Percentiles rank a stretch among this genome's conserved stretches.
Evolutionary conservation across 2,113 vertebrate species (phyloP).

Genomic region (Elephas maximus): DNA sequence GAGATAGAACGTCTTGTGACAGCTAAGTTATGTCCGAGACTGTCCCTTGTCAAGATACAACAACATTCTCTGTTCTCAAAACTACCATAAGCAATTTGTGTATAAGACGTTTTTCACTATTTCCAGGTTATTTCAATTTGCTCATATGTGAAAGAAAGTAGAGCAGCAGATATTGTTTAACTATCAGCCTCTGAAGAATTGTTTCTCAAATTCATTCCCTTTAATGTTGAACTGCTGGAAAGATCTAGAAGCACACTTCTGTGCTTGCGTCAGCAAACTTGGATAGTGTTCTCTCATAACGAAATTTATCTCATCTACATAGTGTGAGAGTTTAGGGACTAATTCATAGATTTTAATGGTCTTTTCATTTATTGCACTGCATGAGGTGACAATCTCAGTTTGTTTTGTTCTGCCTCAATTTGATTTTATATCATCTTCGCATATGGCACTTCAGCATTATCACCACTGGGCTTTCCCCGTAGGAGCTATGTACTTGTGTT

Average conservation of each 20-base stretch:
- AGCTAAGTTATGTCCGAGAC: conserved; percentile 3
- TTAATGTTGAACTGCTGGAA: conserved; percentile 25
- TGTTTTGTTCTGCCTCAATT: conserved; percentile 81
- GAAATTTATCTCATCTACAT: conserved; percentile 70
- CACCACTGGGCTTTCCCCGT: conserved; percentile 69
- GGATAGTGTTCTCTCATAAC: conserved; percentile 64
- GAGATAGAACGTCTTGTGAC: conserved; percentile 13
- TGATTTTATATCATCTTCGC: conserved; percentile 81
- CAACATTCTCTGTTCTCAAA: neutral
- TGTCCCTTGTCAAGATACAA: conserved; percentile 47
- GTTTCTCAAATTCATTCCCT: conserved; percentile 20
- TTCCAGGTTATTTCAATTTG: conserved; percentile 48
- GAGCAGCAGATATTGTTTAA: neutral
- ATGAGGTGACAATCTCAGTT: conserved; percentile 77
- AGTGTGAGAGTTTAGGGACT: conserved; percentile 74
- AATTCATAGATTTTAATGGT: conserved; percentile 79
- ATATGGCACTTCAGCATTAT: conserved; percentile 78
- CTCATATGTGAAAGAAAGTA: neutral
- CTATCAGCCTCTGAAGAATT: conserved; percentile 41
- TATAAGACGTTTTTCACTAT: neutral
- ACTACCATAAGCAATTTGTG: conserved; percentile 3
- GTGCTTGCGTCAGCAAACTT: conserved; percentile 61
- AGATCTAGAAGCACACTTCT: conserved; percentile 13
- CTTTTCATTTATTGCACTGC: conserved; percentile 81
- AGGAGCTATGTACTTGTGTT: conserved; percentile 65